These are phyloP conservation scores for Musca vetustissima DNA, from an alignment of 1,140 invertebrate species.

Conservation along the genomic window DNA sequence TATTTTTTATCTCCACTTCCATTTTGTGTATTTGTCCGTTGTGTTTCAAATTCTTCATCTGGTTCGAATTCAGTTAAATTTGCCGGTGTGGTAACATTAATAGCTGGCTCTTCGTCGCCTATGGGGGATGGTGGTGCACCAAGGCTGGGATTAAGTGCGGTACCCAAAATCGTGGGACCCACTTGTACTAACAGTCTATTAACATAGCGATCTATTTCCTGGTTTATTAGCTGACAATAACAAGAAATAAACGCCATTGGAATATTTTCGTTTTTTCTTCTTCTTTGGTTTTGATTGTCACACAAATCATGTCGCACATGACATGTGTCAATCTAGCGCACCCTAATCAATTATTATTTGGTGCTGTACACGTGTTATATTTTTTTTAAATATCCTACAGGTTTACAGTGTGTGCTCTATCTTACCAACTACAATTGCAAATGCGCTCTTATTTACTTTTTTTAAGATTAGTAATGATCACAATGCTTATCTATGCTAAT, in stretches of 20 bases:
- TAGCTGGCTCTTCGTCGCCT: slow-evolving; percentile 8
- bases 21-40: not conserved
- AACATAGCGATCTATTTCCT: slow-evolving; percentile 52
- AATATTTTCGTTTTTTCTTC: not conserved
- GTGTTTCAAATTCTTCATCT: slow-evolving; percentile 25
- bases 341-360: too few species aligned
- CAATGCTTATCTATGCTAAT: too few species aligned
- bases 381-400: too few species aligned
- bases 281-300: too few species aligned
- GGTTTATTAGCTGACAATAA: slow-evolving; percentile 47
- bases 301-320: too few species aligned
- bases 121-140: slow-evolving; percentile 13
- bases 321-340: too few species aligned
- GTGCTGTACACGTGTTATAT: too few species aligned
- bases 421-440: too few species aligned
- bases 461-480: too few species aligned
- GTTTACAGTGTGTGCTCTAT: too few species aligned
- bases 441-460: too few species aligned
- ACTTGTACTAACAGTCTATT: slow-evolving; percentile 49
- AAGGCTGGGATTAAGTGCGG: slow-evolving; percentile 44
- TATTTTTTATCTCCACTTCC: slow-evolving; percentile 4
- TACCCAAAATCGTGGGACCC: slow-evolving; percentile 47
- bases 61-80: slow-evolving; percentile 22
- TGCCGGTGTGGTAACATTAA: not conserved
- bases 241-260: not conserved